phyloP scores from a whole-genome alignment of 2,888 invertebrate genomes.

The Platycnemis pennipes region DNA sequence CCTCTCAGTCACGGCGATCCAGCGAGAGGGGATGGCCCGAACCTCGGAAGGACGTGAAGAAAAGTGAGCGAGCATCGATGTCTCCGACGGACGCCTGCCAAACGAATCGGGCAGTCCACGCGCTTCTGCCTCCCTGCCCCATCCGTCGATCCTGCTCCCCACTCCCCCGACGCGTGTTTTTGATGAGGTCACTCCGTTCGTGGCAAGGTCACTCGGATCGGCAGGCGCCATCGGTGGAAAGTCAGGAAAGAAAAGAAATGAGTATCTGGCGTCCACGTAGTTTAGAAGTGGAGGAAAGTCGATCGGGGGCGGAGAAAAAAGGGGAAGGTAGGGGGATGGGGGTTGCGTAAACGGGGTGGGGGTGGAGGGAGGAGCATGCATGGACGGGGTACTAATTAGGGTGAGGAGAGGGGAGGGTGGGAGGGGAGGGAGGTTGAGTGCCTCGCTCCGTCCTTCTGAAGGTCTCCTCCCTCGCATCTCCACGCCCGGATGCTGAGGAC shows the following conservation, averaged over 20 bases:
- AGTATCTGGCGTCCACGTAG: no score
- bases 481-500: background rate
- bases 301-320: background rate
- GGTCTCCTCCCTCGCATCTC: background rate
- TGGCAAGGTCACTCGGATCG: constrained; percentile 33
- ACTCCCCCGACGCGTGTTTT: background rate
- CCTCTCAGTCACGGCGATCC: background rate
- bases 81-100: background rate
- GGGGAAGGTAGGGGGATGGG: background rate
- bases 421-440: constrained; percentile 13
- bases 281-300: background rate
- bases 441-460: background rate
- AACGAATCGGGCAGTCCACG: background rate
- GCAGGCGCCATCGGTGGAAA: background rate
- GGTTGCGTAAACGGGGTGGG: no score
- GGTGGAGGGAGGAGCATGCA: background rate
- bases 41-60: background rate
- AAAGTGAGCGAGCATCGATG: background rate
- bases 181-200: background rate
- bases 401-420: background rate
- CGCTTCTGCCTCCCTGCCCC: background rate
- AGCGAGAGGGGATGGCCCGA: background rate
- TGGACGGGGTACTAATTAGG: constrained; percentile 57
- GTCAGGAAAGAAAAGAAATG: background rate
- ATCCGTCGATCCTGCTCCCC: background rate